Conservation (phyloP, 2,797 vertebrate species). For the Mallotus villosus region DNA sequence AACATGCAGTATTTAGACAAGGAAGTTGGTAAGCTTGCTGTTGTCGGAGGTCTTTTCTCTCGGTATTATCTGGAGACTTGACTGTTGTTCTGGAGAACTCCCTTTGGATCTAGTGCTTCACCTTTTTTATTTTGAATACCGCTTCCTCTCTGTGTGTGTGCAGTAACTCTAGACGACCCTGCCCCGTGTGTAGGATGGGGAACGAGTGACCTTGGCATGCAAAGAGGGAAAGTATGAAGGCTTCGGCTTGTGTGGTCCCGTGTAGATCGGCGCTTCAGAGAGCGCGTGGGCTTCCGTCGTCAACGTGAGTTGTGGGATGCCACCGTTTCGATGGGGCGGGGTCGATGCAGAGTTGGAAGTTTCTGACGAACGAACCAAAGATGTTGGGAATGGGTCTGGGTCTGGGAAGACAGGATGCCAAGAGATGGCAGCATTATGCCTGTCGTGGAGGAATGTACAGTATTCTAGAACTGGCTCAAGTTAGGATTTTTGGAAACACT, state of each 20-base stretch:
- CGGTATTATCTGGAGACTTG: constrained; percentile 1
- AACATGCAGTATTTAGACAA: constrained; percentile 36
- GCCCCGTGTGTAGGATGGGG: neutral
- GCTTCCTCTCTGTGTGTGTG: constrained; percentile 2
- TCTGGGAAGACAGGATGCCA: neutral
- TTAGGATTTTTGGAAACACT: neutral
- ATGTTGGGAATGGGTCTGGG: too few relatives aligned
- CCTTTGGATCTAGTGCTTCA: too few relatives aligned
- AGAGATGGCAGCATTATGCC: neutral
- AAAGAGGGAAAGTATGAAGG: neutral
- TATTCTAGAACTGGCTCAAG: neutral
- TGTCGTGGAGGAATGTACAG: neutral
- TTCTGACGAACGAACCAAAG: too few relatives aligned
- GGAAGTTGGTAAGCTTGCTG: too few relatives aligned
- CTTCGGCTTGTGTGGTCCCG: neutral
- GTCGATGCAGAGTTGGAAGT: too few relatives aligned
- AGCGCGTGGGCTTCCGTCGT: too few relatives aligned
- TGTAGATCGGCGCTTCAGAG: neutral
- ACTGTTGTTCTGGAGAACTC: constrained; percentile 11
- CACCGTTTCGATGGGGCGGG: too few relatives aligned
- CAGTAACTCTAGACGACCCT: neutral
- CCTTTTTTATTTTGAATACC: constrained; percentile 28
- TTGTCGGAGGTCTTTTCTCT: constrained; percentile 8
- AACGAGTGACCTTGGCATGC: constrained; percentile 15
- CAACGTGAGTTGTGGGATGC: too few relatives aligned